A percentile compares a stretch with the other conserved stretches of the same genome.
Conservation (phyloP, 92 coral and sea anemone species). For the Porites cylindrica region DNA sequence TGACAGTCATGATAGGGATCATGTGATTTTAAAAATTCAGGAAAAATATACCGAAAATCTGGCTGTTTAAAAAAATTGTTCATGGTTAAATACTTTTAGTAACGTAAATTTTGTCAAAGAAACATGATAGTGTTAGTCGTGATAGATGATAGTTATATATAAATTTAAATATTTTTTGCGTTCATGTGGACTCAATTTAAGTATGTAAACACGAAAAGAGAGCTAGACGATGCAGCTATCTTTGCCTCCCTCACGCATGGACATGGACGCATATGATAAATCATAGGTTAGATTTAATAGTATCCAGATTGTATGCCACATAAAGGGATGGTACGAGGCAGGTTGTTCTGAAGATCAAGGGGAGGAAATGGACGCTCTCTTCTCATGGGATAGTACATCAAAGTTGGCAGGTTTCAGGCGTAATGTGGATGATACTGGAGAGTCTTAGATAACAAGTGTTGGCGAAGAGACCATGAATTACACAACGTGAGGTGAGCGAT, state of each 20-base stretch:
- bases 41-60: constrained; percentile 1
- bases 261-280: constrained; percentile 1
- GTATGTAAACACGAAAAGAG: too few relatives aligned
- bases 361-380: constrained; percentile 7
- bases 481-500: too few relatives aligned
- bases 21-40: background rate
- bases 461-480: too few relatives aligned
- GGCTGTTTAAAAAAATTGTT: too few relatives aligned
- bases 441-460: too few relatives aligned
- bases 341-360: constrained; percentile 13
- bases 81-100: too few relatives aligned
- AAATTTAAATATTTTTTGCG: constrained; percentile 3
- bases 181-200: background rate
- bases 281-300: background rate
- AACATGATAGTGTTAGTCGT: constrained; percentile 15
- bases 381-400: background rate
- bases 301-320: too few relatives aligned
- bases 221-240: background rate
- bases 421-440: too few relatives aligned
- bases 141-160: constrained; percentile 1
- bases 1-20: too few relatives aligned
- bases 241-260: background rate
- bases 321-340: constrained; percentile 7
- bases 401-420: too few relatives aligned
- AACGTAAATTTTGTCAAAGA: background rate